Conservation (phyloP, 64 coral and sea anemone species). For the Astreopora myriophthalma region DNA sequence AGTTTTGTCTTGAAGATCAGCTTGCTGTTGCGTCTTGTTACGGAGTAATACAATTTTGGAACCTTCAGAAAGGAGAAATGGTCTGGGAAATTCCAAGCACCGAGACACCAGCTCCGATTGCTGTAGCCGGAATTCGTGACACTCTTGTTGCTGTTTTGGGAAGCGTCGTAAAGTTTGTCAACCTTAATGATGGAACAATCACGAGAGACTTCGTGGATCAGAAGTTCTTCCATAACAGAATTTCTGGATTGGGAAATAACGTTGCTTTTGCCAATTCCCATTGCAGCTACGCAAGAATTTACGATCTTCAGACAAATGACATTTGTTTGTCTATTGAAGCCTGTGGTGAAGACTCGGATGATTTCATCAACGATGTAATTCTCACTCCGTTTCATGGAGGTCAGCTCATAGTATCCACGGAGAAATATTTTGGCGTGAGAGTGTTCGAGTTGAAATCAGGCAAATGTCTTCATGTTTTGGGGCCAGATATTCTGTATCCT, state of each 20-base stretch:
- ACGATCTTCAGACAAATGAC: slow-evolving; percentile 66
- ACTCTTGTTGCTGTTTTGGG: slow-evolving; percentile 75
- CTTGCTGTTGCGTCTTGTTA: slow-evolving; percentile 72
- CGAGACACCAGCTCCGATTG: slow-evolving; percentile 60
- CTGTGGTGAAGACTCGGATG: slow-evolving; percentile 73
- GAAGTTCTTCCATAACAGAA: slow-evolving; percentile 72
- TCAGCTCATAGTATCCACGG: slow-evolving; percentile 80
- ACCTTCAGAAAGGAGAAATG: slow-evolving; percentile 69
- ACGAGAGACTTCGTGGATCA: slow-evolving; percentile 74
- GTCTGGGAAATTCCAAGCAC: slow-evolving; percentile 68
- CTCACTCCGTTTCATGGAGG: slow-evolving; percentile 89
- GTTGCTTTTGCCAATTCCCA: slow-evolving; percentile 79
- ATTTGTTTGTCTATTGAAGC: slow-evolving; percentile 72
- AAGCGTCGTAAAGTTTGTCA: slow-evolving; percentile 57
- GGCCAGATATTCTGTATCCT: slow-evolving; percentile 92
- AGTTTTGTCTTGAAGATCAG: slow-evolving; percentile 85
- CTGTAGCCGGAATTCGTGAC: slow-evolving; percentile 52
- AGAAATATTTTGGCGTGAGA: slow-evolving; percentile 75
- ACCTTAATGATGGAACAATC: slow-evolving; percentile 64
- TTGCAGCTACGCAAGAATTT: slow-evolving; percentile 65
- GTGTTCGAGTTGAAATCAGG: slow-evolving; percentile 80
- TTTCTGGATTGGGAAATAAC: slow-evolving; percentile 68
- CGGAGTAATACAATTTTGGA: slow-evolving; percentile 82
- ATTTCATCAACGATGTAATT: slow-evolving; percentile 69
- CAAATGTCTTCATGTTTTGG: slow-evolving; percentile 90